Percentiles rank a stretch among this genome's conserved stretches.
Evolutionary conservation across 2,888 invertebrate genomes (phyloP).

Genomic region (Drosophila diplacantha): DNA sequence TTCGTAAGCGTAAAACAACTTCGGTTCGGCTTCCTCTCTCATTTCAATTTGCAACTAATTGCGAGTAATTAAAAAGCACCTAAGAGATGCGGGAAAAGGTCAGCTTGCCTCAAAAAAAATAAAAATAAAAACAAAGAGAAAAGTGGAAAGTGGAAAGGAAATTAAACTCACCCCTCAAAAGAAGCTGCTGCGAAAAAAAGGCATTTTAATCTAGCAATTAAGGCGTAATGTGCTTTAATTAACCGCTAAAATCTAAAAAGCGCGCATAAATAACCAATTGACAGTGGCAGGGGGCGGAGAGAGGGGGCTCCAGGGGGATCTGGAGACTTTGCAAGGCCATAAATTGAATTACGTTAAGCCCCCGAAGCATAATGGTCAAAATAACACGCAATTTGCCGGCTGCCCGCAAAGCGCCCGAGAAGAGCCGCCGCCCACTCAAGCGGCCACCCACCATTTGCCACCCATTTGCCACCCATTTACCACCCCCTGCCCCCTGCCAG

Average conservation of each 20-base stretch:
- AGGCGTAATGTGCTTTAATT: conserved; percentile 68
- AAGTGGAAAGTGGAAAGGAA: neutral
- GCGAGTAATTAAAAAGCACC: conserved; percentile 60
- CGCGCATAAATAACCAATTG: conserved; percentile 68
- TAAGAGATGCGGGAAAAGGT: conserved; percentile 22
- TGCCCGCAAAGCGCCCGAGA: conserved; percentile 45
- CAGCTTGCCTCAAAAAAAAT: neutral
- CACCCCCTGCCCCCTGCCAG: neutral
- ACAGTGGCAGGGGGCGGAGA: conserved; percentile 28
- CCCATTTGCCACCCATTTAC: neutral
- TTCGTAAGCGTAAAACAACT: too few relatives aligned
- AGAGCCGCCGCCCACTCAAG: conserved; percentile 27
- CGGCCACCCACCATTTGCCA: neutral
- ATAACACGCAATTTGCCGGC: conserved; percentile 66
- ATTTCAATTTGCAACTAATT: conserved; percentile 67
- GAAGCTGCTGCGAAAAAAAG: conserved; percentile 14
- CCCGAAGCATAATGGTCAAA: conserved; percentile 64
- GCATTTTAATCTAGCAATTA: conserved; percentile 67
- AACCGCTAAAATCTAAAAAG: conserved; percentile 72
- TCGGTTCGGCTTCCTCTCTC: neutral
- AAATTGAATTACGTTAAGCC: conserved; percentile 71
- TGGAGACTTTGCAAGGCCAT: conserved; percentile 44
- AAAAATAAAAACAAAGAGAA: neutral
- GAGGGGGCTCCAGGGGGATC: neutral
- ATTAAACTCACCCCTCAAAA: neutral